phyloP scores from a whole-genome alignment of 2,888 invertebrate species.

The Cotesia congregata region DNA sequence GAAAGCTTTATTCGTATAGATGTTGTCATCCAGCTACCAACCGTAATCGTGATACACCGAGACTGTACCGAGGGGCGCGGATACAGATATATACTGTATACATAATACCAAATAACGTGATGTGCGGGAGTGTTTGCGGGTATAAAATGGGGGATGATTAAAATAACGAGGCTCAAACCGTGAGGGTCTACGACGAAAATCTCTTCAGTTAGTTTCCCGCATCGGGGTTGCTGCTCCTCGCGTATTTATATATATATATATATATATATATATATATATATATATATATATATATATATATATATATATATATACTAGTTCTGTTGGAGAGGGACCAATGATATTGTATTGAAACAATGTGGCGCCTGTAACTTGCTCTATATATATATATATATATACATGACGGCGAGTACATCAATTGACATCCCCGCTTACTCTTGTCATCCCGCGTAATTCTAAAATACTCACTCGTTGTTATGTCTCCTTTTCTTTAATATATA shows the following conservation, averaged over 20 bases:
- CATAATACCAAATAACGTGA: constrained; percentile 14
- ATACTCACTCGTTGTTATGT: background rate
- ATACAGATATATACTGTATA: constrained; percentile 31
- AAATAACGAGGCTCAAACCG: constrained; percentile 63
- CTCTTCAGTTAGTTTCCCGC: constrained; percentile 32
- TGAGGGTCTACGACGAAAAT: constrained; percentile 56
- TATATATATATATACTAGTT: background rate
- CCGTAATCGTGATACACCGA: constrained; percentile 51
- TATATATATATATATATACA: constrained; percentile 27
- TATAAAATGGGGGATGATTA: constrained; percentile 67
- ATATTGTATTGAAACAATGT: constrained; percentile 67
- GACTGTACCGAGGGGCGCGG: constrained; percentile 32
- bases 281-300: too few relatives aligned
- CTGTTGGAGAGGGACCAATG: constrained; percentile 46
- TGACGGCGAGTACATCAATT: constrained; percentile 60
- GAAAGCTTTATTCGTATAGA: constrained; percentile 11
- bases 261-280: too few relatives aligned
- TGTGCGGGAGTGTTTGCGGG: constrained; percentile 56
- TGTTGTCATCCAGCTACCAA: constrained; percentile 38
- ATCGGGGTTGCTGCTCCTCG: constrained; percentile 7
- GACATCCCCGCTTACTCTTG: constrained; percentile 52
- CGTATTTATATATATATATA: background rate
- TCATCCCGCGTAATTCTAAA: constrained; percentile 22
- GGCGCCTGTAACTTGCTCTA: constrained; percentile 53
- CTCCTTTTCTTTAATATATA: background rate